Percentiles rank a stretch among this genome's conserved stretches.
These are phyloP conservation scores for Quadriops clusia DNA, from an alignment of 2,888 invertebrate species.

Conservation along the genomic window DNA sequence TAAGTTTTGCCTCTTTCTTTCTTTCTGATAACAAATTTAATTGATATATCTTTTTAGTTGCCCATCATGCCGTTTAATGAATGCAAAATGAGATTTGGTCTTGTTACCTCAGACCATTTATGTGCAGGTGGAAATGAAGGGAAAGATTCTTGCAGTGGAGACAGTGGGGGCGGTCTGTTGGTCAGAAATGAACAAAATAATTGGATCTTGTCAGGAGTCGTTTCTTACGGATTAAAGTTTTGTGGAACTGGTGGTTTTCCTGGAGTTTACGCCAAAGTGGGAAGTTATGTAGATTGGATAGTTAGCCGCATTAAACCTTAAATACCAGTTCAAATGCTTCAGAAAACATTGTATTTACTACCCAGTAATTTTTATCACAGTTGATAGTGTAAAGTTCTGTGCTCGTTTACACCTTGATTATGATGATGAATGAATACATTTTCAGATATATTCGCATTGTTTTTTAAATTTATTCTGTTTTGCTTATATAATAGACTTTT, in stretches of 20 bases:
- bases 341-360: too few species aligned
- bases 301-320: conserved; percentile 29
- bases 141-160: conserved; percentile 49
- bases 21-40: too few species aligned
- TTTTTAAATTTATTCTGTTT: too few species aligned
- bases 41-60: conserved; percentile 30
- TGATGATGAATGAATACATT: too few species aligned
- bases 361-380: too few species aligned
- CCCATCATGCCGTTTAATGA: conserved; percentile 36
- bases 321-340: too few species aligned
- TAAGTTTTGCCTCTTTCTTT: conserved; percentile 17
- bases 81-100: conserved; percentile 44
- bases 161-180: conserved; percentile 53
- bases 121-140: conserved; percentile 48
- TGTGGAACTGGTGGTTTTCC: conserved; percentile 44
- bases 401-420: too few species aligned
- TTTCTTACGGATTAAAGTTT: conserved; percentile 47
- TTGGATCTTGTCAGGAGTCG: conserved; percentile 45
- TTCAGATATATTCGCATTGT: too few species aligned
- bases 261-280: conserved; percentile 50
- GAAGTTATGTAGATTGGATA: conserved; percentile 49
- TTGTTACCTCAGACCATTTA: conserved; percentile 40
- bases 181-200: conserved; percentile 25
- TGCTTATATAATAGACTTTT: too few species aligned
- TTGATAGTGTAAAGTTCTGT: too few species aligned